A percentile compares a stretch with the other conserved stretches of the same genome.
phyloP scores from a whole-genome alignment of 1,140 invertebrate species.

The Caenorhabditis tropicalis region DNA sequence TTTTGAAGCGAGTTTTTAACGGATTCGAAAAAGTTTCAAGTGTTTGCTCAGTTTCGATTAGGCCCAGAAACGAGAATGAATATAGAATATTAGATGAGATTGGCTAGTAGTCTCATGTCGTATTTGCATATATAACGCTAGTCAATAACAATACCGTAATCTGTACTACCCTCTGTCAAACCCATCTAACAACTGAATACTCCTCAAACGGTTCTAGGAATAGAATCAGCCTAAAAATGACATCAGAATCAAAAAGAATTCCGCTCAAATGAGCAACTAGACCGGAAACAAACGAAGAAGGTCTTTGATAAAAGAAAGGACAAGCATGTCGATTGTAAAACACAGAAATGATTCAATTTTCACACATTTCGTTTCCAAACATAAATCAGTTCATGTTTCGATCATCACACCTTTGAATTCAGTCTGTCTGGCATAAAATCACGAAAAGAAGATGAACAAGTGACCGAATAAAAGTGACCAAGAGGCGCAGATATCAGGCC shows the following conservation, averaged over 20 bases:
- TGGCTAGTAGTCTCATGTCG: too few relatives aligned
- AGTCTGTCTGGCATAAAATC: not conserved
- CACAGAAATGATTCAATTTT: not conserved
- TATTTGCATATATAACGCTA: too few relatives aligned
- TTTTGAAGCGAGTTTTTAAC: too few relatives aligned
- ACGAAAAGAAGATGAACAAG: conserved; percentile 1
- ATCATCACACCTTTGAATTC: conserved; percentile 8
- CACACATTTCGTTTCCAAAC: not conserved
- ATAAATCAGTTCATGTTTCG: not conserved
- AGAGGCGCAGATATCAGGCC: conserved; percentile 33
- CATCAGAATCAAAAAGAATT: not conserved
- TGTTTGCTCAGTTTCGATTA: not conserved
- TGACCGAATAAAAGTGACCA: conserved; percentile 42
- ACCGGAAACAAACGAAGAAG: not conserved
- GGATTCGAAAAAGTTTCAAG: not conserved
- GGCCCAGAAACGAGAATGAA: not conserved
- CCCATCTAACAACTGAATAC: too few relatives aligned
- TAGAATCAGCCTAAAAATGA: not conserved
- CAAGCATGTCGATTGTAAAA: not conserved
- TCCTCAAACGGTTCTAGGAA: not conserved
- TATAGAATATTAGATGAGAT: too few relatives aligned
- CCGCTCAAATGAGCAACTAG: not conserved
- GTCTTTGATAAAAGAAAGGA: not conserved
- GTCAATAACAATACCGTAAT: too few relatives aligned
- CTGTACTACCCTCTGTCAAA: too few relatives aligned